Evolutionary conservation across 2,797 vertebrate species (phyloP).

Genomic region (Chromobotia macracanthus): DNA sequence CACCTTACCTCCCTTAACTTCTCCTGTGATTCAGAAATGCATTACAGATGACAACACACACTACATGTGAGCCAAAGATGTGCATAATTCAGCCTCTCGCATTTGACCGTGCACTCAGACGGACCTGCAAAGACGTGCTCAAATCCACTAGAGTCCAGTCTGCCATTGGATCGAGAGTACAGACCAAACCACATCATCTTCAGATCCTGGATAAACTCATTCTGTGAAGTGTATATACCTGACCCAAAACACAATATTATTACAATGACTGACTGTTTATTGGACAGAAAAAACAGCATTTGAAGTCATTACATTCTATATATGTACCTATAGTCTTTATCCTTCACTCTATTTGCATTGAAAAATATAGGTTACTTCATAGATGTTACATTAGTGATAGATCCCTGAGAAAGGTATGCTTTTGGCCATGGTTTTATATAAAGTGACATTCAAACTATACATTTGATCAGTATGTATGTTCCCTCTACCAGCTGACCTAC

Average conservation of each 20-base stretch:
- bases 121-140: slow-evolving; percentile 94
- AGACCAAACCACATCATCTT: slow-evolving; percentile 97
- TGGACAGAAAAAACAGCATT: not conserved
- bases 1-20: slow-evolving; percentile 86
- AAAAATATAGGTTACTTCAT: not conserved
- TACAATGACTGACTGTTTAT: not conserved
- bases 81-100: too few relatives aligned
- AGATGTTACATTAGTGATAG: too few relatives aligned
- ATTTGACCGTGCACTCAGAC: slow-evolving; percentile 1
- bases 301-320: not conserved
- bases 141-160: slow-evolving; percentile 89
- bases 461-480: too few relatives aligned
- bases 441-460: too few relatives aligned
- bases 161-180: slow-evolving; percentile 80
- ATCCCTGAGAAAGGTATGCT: too few relatives aligned
- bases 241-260: slow-evolving; percentile 18
- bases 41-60: slow-evolving; percentile 61
- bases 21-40: slow-evolving; percentile 76
- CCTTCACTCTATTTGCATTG: too few relatives aligned
- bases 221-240: slow-evolving; percentile 83
- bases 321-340: too few relatives aligned
- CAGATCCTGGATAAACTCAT: slow-evolving; percentile 83
- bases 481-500: too few relatives aligned
- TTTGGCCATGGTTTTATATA: too few relatives aligned
- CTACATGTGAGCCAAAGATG: not conserved